Evolutionary conservation across 1,140 invertebrate genomes (phyloP).

Genomic region (Drosophila guanche): DNA sequence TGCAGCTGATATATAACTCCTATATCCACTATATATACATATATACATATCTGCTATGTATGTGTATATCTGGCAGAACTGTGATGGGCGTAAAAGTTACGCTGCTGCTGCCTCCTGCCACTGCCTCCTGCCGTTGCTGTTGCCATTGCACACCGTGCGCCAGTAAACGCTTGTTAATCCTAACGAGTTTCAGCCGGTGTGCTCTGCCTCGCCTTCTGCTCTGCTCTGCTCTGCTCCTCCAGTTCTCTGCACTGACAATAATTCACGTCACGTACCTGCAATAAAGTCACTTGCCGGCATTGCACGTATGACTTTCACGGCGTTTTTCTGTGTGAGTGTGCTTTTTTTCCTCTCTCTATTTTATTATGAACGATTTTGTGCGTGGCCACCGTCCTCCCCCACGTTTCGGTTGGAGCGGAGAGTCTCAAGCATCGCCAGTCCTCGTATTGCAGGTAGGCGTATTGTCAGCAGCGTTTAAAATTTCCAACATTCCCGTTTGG

Average conservation of each 20-base stretch:
- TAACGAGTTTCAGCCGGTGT: slow-evolving; percentile 68
- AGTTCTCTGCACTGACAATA: slow-evolving; percentile 62
- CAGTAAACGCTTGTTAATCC: slow-evolving; percentile 82
- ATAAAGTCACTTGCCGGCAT: slow-evolving; percentile 80
- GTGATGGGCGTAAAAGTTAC: slow-evolving; percentile 43
- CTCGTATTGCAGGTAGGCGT: slow-evolving; percentile 38
- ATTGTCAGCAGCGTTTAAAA: slow-evolving; percentile 45
- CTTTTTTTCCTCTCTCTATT: slow-evolving; percentile 50
- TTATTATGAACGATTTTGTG: slow-evolving; percentile 80
- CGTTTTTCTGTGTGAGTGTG: slow-evolving; percentile 44
- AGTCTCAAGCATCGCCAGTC: not conserved
- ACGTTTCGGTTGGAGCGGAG: too few species aligned
- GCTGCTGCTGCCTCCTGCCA: slow-evolving; percentile 15
- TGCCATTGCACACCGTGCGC: slow-evolving; percentile 70
- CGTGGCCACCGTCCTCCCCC: slow-evolving; percentile 24
- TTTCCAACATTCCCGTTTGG: slow-evolving; percentile 31
- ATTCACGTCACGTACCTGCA: slow-evolving; percentile 81
- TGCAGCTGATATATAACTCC: slow-evolving; percentile 59
- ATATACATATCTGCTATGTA: slow-evolving; percentile 12
- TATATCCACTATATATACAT: slow-evolving; percentile 17
- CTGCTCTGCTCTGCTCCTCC: slow-evolving; percentile 1
- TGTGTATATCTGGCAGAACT: slow-evolving; percentile 30
- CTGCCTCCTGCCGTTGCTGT: too few species aligned
- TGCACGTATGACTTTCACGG: slow-evolving; percentile 81
- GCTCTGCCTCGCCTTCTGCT: slow-evolving; percentile 4